Evolutionary conservation across 2,113 vertebrate species (phyloP).

Genomic region (Anthoscopus minutus): DNA sequence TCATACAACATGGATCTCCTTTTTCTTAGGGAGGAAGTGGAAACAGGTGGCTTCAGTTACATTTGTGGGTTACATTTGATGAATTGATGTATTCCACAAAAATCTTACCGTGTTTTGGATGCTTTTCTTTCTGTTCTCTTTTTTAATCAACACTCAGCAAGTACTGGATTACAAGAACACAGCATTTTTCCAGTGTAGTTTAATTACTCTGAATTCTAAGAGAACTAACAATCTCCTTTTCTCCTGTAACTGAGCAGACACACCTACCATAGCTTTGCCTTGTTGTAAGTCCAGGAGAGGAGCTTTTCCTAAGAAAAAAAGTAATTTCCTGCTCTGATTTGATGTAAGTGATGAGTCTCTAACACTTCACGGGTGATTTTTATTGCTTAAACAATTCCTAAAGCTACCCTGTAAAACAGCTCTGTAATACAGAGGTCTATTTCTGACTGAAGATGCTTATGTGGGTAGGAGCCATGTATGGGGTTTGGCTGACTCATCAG

Average conservation of each 20-base stretch:
- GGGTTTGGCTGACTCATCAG: background rate
- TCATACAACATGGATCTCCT: fast-evolving
- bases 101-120: background rate
- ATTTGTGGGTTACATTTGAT: background rate
- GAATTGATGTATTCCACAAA: background rate
- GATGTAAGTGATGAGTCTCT: background rate
- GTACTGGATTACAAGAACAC: background rate
- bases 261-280: background rate
- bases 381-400: background rate
- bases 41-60: background rate
- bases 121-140: background rate
- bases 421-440: background rate
- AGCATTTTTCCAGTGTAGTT: background rate
- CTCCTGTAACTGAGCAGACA: background rate
- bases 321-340: background rate
- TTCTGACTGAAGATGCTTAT: background rate
- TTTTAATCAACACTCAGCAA: background rate
- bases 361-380: background rate
- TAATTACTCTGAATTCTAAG: background rate
- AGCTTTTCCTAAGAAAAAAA: background rate
- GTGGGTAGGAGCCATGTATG: background rate
- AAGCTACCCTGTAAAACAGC: background rate
- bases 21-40: background rate
- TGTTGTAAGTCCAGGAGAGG: background rate
- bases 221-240: background rate